Evolutionary conservation across 2,113 vertebrate species (phyloP), one percentile per base, ranked within the genome.

Genomic region (Siniperca knerii): DNA sequence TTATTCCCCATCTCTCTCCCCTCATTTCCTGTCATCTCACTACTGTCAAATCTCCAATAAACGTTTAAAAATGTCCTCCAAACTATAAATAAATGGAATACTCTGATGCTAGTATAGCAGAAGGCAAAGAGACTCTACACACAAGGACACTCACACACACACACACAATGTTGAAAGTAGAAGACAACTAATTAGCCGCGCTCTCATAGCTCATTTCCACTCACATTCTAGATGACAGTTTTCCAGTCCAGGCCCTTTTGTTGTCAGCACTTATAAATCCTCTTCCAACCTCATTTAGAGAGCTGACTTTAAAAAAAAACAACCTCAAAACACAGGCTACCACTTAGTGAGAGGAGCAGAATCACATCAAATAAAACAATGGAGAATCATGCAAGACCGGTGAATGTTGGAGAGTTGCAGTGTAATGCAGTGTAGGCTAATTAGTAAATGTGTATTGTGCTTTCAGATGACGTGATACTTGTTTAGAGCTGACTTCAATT

Each of bases 131-230:
- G 55, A 29, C 52, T 13, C 25, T 66, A 3, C 25, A 35, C 13
- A 18, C 0, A 2, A 12, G n/a, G 29, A 18, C n/a, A 15, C 0
- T 20, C 2, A 44, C 46, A 29, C 9, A 42, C 48, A 12, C 21
- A 71, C 21, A 54, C 42, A 62, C 8, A 60, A n/a, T 33, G 71
- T 12, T 42, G n/a, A 58, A 46, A 79, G 57, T 29, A 46, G 54
- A 33, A 25, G 15, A 71, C 29, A 62, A 72, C 60, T 57, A 83
- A 79, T 64, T 70, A 64, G 33, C 16, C 1, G 3, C 60, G 54
- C 62, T 40, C 50, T 75, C 85, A 29, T 52, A 61, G 74, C 79
- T 89, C 61, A 65, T 81, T 82, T 77, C 78, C 67, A 81, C 84
- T 69, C 6, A 55, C 35, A 71, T 79, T 77, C 74, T 67, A 58